Base-by-base conservation (phyloP, 2,888 invertebrate species). In the Cantharis flavilabris region DNA sequence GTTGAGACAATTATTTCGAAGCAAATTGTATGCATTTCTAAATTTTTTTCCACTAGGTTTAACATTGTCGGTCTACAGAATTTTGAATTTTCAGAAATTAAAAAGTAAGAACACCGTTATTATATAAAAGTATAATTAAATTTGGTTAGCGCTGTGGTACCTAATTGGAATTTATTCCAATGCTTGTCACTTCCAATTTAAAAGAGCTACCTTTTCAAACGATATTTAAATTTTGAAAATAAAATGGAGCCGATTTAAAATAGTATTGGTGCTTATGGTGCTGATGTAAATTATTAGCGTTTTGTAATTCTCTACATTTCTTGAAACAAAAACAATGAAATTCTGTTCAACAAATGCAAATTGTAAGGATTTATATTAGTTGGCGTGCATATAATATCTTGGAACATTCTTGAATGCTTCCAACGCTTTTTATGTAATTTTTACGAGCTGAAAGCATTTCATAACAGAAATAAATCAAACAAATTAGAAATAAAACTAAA, bases 321-420 rank as follows among this genome's bases (percentile, higher is more conserved):
- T 76, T 72, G 74, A 70, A 69, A 63, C 71, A 69, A 80, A 79
- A 75, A 79, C 72, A 74, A 67, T 76, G 73, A 76, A 75, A 73
- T 76, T 72, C 74, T 79, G 18, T 69, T 14, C 20, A 73, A 72
- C 79, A 71, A 71, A 65, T 70, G 72, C 77, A 65, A 75, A 75
- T 72, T 72, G 72, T 70, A 26, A 78, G 69, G 49, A 67, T 49
- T 75, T 30, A 49, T 49, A 49, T 49, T 49, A 49, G 49, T 49
- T 49, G 49, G 49, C 49, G 49, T 49, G 49, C 49, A 49, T 49
- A 49, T 49, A 49, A 49, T 49, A 49, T 49, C 49, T 49, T 49
- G 49, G 7, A 49, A 49, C 49, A 49, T 49, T 49, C 49, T 33
- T 49, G 49, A 49, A 49, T 49, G 49, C 49, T 49, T 49, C 49